Percentiles rank a stretch among this genome's conserved stretches.
Conservation (phyloP, 30 jellyfish, hydroid and myxozoan species). For the Nemopilema nomurai region DNA sequence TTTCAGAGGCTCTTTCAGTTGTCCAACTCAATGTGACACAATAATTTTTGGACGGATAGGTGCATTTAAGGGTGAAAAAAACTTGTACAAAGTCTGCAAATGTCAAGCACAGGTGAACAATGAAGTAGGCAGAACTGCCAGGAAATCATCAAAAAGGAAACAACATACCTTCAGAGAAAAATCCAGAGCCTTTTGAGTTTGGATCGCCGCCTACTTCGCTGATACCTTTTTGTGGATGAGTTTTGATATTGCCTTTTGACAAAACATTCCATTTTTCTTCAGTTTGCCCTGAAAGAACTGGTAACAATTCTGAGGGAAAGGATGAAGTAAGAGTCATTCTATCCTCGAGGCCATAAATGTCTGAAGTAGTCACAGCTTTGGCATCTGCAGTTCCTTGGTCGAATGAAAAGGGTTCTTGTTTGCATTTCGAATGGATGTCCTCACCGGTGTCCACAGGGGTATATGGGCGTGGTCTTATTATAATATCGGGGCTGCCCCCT, state of each 20-base stretch:
- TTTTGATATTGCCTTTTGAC: background rate
- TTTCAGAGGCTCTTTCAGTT: too few relatives aligned
- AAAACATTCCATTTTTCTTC: background rate
- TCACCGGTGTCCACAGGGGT: background rate
- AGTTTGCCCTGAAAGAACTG: background rate
- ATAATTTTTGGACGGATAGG: too few relatives aligned
- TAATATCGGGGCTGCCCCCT: slow-evolving; percentile 19
- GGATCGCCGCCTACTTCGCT: background rate
- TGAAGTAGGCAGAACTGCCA: too few relatives aligned
- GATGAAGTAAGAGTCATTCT: background rate
- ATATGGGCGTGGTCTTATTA: slow-evolving; percentile 46
- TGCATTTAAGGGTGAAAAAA: too few relatives aligned
- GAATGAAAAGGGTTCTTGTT: background rate
- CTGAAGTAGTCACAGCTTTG: background rate
- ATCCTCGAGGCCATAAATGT: background rate
- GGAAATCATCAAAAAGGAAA: background rate
- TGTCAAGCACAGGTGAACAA: too few relatives aligned
- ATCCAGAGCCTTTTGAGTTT: background rate
- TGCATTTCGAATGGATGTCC: slow-evolving; percentile 3
- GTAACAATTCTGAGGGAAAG: background rate
- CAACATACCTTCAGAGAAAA: background rate
- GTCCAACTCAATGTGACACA: too few relatives aligned
- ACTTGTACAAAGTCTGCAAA: too few relatives aligned
- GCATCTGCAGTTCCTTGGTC: background rate
- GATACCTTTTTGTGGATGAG: background rate